Percentiles rank a stretch among this genome's conserved stretches.
Conservation (phyloP, 1,140 invertebrate species). For the Tribolium castaneum region DNA sequence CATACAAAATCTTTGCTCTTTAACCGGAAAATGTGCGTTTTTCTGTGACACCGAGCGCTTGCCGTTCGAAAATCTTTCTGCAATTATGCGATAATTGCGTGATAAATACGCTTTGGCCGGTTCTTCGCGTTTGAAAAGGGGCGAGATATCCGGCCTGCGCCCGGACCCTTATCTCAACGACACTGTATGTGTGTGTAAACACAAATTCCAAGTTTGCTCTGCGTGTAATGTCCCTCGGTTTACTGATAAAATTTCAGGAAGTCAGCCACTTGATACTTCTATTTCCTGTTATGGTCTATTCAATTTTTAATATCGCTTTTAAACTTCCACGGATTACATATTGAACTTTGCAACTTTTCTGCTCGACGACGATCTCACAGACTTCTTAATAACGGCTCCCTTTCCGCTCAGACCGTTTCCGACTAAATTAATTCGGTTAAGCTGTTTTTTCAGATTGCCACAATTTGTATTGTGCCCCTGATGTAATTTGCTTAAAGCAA, state of each 20-base stretch:
- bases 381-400: conserved; percentile 8
- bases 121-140: background rate
- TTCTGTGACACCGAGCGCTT: too few species aligned
- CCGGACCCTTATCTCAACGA: conserved; percentile 27
- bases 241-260: conserved; percentile 40
- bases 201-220: conserved; percentile 17
- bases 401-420: background rate
- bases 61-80: background rate
- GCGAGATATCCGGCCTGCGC: conserved; percentile 18
- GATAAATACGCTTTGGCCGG: background rate
- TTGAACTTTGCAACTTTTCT: conserved; percentile 38
- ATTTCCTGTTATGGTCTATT: conserved; percentile 37
- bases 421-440: conserved; percentile 7
- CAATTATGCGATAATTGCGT: conserved; percentile 12
- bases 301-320: conserved; percentile 40
- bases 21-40: background rate
- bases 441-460: background rate
- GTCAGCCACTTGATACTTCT: conserved; percentile 41
- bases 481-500: conserved; percentile 21
- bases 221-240: conserved; percentile 22
- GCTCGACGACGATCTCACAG: conserved; percentile 7
- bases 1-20: conserved; percentile 1
- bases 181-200: conserved; percentile 28
- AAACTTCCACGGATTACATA: conserved; percentile 39
- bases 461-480: background rate